A percentile compares a stretch with the other conserved stretches of the same genome.
Evolutionary conservation across 1,140 invertebrate species (phyloP).

Genomic region (Trypoxylus dichotomus): DNA sequence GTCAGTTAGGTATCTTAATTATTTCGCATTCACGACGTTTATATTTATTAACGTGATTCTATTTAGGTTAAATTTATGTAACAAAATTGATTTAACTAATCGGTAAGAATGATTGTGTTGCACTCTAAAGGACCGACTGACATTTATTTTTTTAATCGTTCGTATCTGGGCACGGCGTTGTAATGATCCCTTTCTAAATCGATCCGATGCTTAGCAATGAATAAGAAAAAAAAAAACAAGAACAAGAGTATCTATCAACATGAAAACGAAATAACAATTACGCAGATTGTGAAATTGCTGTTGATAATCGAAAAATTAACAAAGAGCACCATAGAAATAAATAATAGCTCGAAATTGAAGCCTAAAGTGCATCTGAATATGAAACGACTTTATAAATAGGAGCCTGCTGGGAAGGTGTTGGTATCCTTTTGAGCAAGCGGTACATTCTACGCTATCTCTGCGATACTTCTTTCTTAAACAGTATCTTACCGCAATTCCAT

Average conservation of each 20-base stretch:
- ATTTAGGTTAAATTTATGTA: neutral
- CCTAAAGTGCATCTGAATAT: conserved; percentile 33
- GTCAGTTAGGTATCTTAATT: neutral
- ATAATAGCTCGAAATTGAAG: conserved; percentile 35
- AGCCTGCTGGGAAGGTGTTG: conserved; percentile 33
- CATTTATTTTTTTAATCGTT: neutral
- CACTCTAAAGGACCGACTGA: neutral
- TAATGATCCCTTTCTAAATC: neutral
- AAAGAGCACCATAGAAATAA: conserved; percentile 4
- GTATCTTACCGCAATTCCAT: conserved; percentile 32
- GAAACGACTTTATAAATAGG: conserved; percentile 35
- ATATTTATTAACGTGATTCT: neutral
- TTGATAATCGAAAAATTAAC: conserved; percentile 28
- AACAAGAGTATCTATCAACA: neutral
- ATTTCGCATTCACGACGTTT: neutral
- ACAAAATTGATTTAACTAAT: neutral
- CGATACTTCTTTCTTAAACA: conserved; percentile 31
- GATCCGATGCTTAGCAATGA: neutral
- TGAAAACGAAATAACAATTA: conserved; percentile 15
- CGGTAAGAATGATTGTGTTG: neutral
- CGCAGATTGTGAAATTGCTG: conserved; percentile 16
- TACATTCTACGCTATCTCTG: conserved; percentile 27
- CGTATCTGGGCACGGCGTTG: neutral
- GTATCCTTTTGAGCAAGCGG: conserved; percentile 21
- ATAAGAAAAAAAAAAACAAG: neutral